Evolutionary conservation across 2,797 vertebrate genomes (phyloP).

Genomic region (Anguilla megastoma): DNA sequence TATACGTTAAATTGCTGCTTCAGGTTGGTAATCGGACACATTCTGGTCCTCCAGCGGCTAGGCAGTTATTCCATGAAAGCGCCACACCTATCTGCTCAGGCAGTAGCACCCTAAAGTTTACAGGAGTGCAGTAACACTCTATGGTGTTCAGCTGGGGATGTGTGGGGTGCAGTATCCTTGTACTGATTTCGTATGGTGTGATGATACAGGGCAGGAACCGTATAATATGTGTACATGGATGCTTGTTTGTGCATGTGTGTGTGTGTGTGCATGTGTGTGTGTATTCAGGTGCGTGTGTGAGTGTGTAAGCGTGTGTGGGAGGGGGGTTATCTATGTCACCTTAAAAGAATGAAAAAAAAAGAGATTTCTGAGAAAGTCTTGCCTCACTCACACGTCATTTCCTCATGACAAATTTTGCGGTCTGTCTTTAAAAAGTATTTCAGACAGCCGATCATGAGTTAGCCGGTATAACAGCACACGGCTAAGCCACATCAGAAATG

Average conservation of each 20-base stretch:
- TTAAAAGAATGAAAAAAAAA: background rate
- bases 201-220: background rate
- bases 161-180: background rate
- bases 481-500: background rate
- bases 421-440: constrained; percentile 18
- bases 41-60: background rate
- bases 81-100: background rate
- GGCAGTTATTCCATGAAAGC: background rate
- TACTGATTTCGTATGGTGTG: background rate
- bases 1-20: background rate
- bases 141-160: too few relatives aligned
- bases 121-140: too few relatives aligned
- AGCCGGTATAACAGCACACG: background rate
- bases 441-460: constrained; percentile 2
- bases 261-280: background rate
- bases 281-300: background rate
- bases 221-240: background rate
- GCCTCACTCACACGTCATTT: constrained; percentile 19
- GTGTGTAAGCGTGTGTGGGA: background rate
- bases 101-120: background rate
- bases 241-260: background rate
- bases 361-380: constrained; percentile 8
- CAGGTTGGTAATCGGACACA: background rate
- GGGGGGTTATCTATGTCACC: background rate
- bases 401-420: constrained; percentile 15